Percentiles rank a stretch among this genome's conserved stretches.
Evolutionary conservation across 1,140 invertebrate species (phyloP).

Genomic region (Meloidogyne floridensis): DNA sequence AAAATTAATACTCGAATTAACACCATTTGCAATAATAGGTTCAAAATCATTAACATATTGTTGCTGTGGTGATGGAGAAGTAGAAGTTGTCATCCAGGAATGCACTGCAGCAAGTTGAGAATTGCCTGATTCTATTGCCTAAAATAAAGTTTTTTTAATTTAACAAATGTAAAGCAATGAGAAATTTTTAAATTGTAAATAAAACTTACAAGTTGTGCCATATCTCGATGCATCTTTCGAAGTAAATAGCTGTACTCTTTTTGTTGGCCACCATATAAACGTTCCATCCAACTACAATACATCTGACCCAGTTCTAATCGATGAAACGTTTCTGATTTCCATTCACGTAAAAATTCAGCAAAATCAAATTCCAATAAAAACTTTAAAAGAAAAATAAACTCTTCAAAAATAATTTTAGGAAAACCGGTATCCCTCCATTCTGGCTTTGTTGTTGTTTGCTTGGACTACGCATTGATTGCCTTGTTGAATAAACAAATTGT

Average conservation of each 20-base stretch:
- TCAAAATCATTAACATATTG: not conserved
- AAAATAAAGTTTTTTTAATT: not conserved
- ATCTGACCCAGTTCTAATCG: conserved; percentile 18
- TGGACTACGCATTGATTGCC: conserved; percentile 20
- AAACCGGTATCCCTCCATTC: conserved; percentile 6
- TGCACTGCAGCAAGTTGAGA: conserved; percentile 15
- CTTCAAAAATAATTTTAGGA: not conserved
- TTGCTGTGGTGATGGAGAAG: not conserved
- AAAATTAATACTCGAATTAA: not conserved
- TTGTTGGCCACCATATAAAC: conserved; percentile 15
- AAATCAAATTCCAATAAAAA: conserved; percentile 32
- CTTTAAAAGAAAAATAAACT: not conserved
- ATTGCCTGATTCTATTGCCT: conserved; percentile 28
- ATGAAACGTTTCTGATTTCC: conserved; percentile 13
- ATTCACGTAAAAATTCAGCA: conserved; percentile 19
- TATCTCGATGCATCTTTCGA: conserved; percentile 33
- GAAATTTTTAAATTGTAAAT: conserved; percentile 8
- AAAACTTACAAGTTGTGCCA: conserved; percentile 21
- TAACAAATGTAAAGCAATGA: too few relatives aligned
- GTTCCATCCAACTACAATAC: conserved; percentile 26
- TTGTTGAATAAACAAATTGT: conserved; percentile 9
- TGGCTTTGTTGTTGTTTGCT: conserved; percentile 14
- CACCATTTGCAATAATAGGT: not conserved
- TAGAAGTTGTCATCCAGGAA: not conserved
- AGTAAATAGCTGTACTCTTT: conserved; percentile 28